Base-by-base conservation (phyloP, 2,113 vertebrate genomes). In the Tragelaphus imberbis region DNA sequence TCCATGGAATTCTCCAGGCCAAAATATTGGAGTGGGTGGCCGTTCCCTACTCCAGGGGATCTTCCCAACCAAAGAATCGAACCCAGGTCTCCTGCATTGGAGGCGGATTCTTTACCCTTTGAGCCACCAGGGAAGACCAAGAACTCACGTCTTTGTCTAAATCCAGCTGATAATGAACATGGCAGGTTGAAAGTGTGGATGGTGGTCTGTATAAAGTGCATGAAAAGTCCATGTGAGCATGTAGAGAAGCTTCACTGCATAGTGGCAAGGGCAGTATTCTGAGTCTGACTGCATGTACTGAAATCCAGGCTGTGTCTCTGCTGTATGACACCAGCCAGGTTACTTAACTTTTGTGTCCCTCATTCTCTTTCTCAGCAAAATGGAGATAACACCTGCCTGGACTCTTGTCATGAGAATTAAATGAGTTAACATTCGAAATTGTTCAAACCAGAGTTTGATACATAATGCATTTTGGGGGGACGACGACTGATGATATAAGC, bases 301-400 rank as follows among this genome's bases (percentile, higher is more conserved):
- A 91, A 56, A 88, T 47, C 30, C 44, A 61, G 30, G 3, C 68
- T 47, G 11, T 1, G 40, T 65, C 30, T 77, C 71, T n/a, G 10
- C 51, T 30, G 13, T 59, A 36, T 13, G 25, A 77, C 53, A 86
- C 40, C 40, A 65, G 30, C 49, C 47, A 63, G 16, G 33, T 61
- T 58, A 28, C 44, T 85, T 56, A 91, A 47, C 25, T 11, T 95
- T 90, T 88, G 36, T 63, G 47, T 81, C 44, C 11, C 25, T 97
- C 16, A 28, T 6, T 68, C 56, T 84, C 84, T 96, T 91, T n/a
- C 58, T 90, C 49, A 56, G 49, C 49, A 90, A 88, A 81, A 81
- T 15, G 36, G 33, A 92, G 53, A 61, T 68, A 47, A 33, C 28
- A 27, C 30, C 49, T 56, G 15, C 77, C 65, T 56, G 30, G 87